Base-by-base conservation (phyloP, 2,113 vertebrate species). In the Neoarius graeffei region DNA sequence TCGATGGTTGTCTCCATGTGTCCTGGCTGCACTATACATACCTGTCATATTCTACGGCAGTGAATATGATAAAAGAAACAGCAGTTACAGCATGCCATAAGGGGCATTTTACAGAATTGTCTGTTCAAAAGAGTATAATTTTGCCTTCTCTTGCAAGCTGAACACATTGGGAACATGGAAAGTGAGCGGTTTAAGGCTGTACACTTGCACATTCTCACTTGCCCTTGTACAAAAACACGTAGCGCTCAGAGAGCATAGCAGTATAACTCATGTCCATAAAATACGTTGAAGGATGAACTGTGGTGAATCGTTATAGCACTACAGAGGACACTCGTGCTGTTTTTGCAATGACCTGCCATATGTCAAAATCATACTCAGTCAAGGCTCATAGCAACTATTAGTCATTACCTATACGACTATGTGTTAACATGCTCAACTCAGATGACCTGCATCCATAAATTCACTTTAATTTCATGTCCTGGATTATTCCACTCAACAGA, bases 211-310 rank as follows among this genome's bases (percentile, higher is more conserved):
- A 71, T 77, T 86, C 62, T 86, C 59, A 79, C 59, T 60, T 64
- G 48, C 9, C 1, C 57, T 81, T 87, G 27, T 83, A 86, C 88
- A 79, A 69, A 66, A 89, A 91, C 85, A 89, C 87, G 83, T 89
- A 83, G 88, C 91, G 90, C 64, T 56, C 52, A 60, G 81, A 90
- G 88, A 90, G 83, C 88, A 85, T 69, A 77, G 74, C 82, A 57
- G 85, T 84, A 85, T 92, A 89, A 92, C 88, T 89, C 87, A 88
- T 89, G 87, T 88, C 88, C 89, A 91, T 91, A 89, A 88, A 93
- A 91, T 90, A 89, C 35, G 73, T 83, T 91, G 91, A 94, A 93
- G 92, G 91, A 93, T 91, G 91, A 94, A 90, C 91, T 90, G 88
- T 5, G 69, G 92, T 92, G 88, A 92, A 92, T 91, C 91, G 83